Evolutionary conservation across 2,797 vertebrate species (phyloP).

Genomic region (Capromys pilorides): DNA sequence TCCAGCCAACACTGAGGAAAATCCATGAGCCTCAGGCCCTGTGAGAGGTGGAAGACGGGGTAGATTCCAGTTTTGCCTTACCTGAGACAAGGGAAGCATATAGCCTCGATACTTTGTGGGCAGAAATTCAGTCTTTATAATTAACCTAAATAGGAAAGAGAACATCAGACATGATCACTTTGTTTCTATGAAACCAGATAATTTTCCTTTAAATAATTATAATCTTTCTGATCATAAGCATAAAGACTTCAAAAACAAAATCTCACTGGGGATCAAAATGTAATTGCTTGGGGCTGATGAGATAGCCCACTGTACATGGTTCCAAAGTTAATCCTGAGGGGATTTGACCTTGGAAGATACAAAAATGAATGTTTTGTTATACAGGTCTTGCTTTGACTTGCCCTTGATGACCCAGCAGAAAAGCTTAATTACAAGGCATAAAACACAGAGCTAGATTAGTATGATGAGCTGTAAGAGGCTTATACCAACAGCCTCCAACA

Average conservation of each 20-base stretch:
- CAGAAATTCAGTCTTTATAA: conserved; percentile 96
- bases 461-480: too few relatives aligned
- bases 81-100: conserved; percentile 93
- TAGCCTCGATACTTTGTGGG: conserved; percentile 91
- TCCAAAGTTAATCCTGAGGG: too few relatives aligned
- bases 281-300: too few relatives aligned
- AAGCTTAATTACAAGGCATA: too few relatives aligned
- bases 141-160: conserved; percentile 86
- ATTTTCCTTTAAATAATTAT: not conserved
- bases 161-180: not conserved
- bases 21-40: rapidly evolving
- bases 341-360: too few relatives aligned
- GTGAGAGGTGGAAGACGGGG: rapidly evolving
- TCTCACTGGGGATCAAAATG: not conserved
- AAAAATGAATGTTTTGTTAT: too few relatives aligned
- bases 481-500: too few relatives aligned
- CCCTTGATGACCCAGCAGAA: too few relatives aligned
- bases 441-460: too few relatives aligned
- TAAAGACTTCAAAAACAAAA: not conserved
- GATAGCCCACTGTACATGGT: too few relatives aligned
- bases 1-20: not conserved
- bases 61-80: conserved; percentile 79
- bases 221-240: not conserved
- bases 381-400: too few relatives aligned
- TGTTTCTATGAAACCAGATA: conserved; percentile 34